These are phyloP conservation scores for Stenolophus ochropezus DNA, from an alignment of 2,888 invertebrate species.

Conservation along the genomic window DNA sequence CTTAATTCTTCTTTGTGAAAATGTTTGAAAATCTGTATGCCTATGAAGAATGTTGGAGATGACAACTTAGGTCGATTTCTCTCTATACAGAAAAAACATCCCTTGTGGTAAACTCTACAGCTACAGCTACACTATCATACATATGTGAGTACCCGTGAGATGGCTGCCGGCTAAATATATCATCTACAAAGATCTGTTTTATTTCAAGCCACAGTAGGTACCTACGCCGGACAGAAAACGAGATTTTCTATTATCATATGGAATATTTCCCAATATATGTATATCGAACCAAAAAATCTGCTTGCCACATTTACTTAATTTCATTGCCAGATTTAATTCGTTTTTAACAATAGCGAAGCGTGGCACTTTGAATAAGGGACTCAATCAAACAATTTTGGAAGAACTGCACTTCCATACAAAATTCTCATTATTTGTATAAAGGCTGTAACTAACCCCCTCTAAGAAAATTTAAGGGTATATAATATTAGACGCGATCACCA, in stretches of 20 bases:
- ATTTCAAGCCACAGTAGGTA: neutral
- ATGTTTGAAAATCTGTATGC: neutral
- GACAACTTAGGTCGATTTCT: neutral
- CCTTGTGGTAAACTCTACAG: neutral
- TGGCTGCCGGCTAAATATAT: neutral
- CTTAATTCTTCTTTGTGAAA: neutral
- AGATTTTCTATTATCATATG: neutral
- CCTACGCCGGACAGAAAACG: neutral
- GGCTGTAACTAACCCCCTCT: too few species aligned
- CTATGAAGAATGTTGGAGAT: neutral
- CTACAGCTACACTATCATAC: neutral
- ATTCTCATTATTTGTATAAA: too few species aligned
- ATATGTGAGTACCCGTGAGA: neutral
- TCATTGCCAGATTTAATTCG: too few species aligned
- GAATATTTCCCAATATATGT: neutral
- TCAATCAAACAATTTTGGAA: too few species aligned
- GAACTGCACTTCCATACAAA: too few species aligned
- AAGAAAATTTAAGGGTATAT: too few species aligned
- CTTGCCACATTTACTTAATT: neutral
- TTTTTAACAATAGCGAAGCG: too few species aligned
- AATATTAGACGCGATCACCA: too few species aligned
- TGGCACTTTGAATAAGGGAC: too few species aligned
- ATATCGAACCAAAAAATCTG: neutral
- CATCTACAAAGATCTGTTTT: neutral
- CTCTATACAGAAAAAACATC: neutral